Percentiles rank a stretch among this genome's conserved stretches.
Conservation (phyloP, 2,888 invertebrate species). For the Timema cristinae region DNA sequence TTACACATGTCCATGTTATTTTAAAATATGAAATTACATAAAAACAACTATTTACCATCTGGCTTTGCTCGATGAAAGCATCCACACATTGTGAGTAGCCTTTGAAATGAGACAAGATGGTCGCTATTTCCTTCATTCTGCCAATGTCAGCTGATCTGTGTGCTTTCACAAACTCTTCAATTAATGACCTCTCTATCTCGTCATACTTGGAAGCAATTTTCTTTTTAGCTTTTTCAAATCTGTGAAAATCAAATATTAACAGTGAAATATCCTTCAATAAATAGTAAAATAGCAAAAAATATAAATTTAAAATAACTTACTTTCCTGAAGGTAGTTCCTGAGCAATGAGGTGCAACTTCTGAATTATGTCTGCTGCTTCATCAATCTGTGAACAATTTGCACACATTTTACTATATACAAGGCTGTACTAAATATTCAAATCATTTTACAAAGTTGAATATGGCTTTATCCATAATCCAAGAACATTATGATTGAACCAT, state of each 20-base stretch:
- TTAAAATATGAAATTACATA: constrained; percentile 12
- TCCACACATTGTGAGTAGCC: constrained; percentile 95
- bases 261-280: constrained; percentile 4
- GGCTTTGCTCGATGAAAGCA: constrained; percentile 95
- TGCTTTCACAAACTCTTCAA: constrained; percentile 90
- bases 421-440: not conserved
- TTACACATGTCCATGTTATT: not conserved
- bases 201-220: constrained; percentile 87
- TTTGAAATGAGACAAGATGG: constrained; percentile 91
- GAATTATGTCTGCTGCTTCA: constrained; percentile 96
- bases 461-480: not conserved
- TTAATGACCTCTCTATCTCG: constrained; percentile 81
- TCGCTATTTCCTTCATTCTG: constrained; percentile 91
- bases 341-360: constrained; percentile 91
- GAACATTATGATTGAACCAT: no score
- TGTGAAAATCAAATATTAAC: constrained; percentile 34
- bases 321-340: constrained; percentile 89
- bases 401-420: not conserved
- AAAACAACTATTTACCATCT: constrained; percentile 60
- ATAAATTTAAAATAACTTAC: constrained; percentile 43
- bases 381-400: constrained; percentile 59
- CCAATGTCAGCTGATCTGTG: constrained; percentile 79
- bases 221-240: constrained; percentile 75
- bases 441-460: not conserved
- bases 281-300: constrained; percentile 7